Base-by-base conservation (phyloP, 23 tunicate genomes). In the Botrylloides violaceus region DNA sequence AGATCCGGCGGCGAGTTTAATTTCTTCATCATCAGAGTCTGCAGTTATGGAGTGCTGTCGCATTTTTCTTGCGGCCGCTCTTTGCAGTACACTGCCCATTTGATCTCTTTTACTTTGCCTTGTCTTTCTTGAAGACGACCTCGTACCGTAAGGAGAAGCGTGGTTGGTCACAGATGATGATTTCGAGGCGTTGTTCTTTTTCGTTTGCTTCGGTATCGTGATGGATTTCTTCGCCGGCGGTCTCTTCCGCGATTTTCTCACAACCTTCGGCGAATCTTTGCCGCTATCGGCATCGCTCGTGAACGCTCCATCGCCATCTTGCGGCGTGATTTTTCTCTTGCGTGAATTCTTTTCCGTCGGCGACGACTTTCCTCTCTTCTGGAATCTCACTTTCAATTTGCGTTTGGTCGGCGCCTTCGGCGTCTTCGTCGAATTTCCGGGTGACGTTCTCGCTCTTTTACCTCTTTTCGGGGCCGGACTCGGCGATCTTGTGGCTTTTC, bases 211-310 rank as follows among this genome's bases (percentile, higher is more conserved):
- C 18, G 24, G 34, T 20, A 15, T 22, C 37, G 73, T 22, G 24
- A 25, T 36, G 55, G 20, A 29, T n/a, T 36, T 35, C 4, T 66
- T 34, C 3, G 73, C 34, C 12, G 39, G 73, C 5, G 57, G 24
- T 3, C 55, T 25, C 3, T 4, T n/a, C 36, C 73, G 34, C 27
- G 73, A 4, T 38, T 66, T 66, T 25, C 22, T 36, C 12, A 18
- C 57, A 5, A 75, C 77, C 37, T 86, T 80, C 60, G 95, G 95
- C 1, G 95, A 86, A 61, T 86, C 95, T 71, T 86, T 86, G 28
- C 95, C 95, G 62, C 95, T 86, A 81, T 86, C 95, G 12, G 66
- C 95, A 61, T 86, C 95, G 57, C 95, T 85, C 65, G 31, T 57
- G 35, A 72, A 48, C 22, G 53, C 25, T 47, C 49, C 33, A 66